Base-by-base conservation (phyloP, 92 coral and sea anemone genomes). In the Bergia puertoricense region DNA sequence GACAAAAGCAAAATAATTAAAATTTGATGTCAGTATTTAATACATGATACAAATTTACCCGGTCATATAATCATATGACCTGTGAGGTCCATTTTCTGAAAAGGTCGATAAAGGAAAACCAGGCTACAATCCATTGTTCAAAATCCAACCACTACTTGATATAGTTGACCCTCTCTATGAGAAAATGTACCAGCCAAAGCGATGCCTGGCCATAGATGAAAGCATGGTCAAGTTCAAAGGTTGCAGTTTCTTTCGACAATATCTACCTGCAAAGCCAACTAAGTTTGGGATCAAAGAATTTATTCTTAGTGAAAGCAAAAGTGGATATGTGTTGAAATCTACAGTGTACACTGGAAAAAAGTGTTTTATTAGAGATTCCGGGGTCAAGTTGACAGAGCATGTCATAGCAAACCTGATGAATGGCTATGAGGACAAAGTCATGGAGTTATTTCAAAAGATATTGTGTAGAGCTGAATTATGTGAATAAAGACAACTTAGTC, bases 241-340 rank as follows among this genome's bases (percentile, higher is more conserved):
- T 30, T 30, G 30, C 30, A 30, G 0, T 30, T 30, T 30, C 30
- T 91, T 92, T 80, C 18, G 89, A 40, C 95, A 92, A 59, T 94
- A 94, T 57, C 80, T 91, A 38, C 91, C 95, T 13, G 88, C 93
- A 13, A 94, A 94, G 75, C 94, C 97, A 30, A 82, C 85, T 30
- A 91, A 81, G 73, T 91, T 92, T 93, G 95, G 94, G 2, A 89
- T 92, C 68, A 92, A 94, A 40, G 89, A 89, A 74, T 94, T 88
- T 78, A 80, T 91, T 81, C 77, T 91, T 8, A 62, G 85, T 51
- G 94, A 91, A 72, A 66, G 90, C 10, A 62, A 87, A n/a, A 89
- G 73, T 73, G 95, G 94, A 5, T 94, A 86, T 89, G 54, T 48
- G 38, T 44, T 90, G 45, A 92, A 81, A 66, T 92, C 89, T 46